These are phyloP conservation scores for Ctenoplectra terminalis DNA, from an alignment of 1,140 invertebrate genomes.

Conservation along the genomic window DNA sequence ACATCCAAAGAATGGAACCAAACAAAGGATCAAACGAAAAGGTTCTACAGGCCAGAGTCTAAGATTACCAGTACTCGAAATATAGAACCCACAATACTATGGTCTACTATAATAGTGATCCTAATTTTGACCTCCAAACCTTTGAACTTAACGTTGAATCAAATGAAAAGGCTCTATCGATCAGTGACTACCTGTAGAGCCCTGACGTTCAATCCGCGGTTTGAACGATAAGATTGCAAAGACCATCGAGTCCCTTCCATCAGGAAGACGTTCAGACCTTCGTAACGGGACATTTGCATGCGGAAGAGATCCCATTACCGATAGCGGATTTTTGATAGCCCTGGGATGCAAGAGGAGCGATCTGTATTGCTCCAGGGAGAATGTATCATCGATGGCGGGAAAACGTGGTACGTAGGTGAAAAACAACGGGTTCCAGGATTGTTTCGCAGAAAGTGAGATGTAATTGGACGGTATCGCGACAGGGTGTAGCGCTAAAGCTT, in stretches of 20 bases:
- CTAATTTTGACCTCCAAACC: neutral
- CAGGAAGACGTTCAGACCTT: neutral
- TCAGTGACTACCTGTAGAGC: neutral
- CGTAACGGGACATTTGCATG: neutral
- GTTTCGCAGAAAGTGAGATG: neutral
- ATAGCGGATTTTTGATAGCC: too few relatives aligned
- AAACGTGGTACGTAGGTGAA: neutral
- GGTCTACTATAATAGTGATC: neutral
- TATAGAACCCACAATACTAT: too few relatives aligned
- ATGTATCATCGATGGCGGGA: neutral
- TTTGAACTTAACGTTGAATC: neutral
- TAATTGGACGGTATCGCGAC: neutral
- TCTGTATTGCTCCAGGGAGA: too few relatives aligned
- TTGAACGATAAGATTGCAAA: neutral
- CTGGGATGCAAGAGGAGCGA: neutral
- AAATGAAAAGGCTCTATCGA: neutral
- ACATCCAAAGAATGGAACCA: too few relatives aligned
- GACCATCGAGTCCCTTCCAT: neutral
- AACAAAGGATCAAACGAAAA: neutral
- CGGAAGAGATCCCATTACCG: neutral
- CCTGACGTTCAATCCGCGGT: neutral
- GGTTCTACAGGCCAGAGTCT: neutral
- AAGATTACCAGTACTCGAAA: too few relatives aligned
- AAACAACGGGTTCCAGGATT: neutral
- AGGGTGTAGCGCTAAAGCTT: too few relatives aligned